phyloP scores from a whole-genome alignment of 2,888 invertebrate species.

The Perizoma flavofasciatum region DNA sequence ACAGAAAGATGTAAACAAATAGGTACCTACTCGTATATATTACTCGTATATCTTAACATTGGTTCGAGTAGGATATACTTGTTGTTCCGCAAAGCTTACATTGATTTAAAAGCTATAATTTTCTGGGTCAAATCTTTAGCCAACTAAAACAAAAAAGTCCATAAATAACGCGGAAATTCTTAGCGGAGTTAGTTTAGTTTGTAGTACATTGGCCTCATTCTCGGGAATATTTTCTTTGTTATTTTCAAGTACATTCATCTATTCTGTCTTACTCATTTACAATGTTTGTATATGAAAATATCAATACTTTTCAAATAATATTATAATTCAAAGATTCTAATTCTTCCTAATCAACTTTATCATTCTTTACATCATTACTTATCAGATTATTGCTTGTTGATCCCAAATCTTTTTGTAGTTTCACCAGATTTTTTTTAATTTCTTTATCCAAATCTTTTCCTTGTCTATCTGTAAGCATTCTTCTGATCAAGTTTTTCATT shows the following conservation, averaged over 20 bases:
- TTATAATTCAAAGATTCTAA: no score
- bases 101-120: constrained; percentile 36
- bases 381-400: constrained; percentile 43
- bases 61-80: constrained; percentile 8
- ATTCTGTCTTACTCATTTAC: no score
- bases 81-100: constrained; percentile 50
- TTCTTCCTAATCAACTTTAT: constrained; percentile 39
- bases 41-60: constrained; percentile 35
- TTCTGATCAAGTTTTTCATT: constrained; percentile 57
- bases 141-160: constrained; percentile 27
- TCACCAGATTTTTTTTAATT: constrained; percentile 55
- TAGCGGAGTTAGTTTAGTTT: constrained; percentile 13
- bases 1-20: constrained; percentile 48
- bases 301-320: no score
- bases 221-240: constrained; percentile 9
- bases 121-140: constrained; percentile 25
- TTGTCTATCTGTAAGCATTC: constrained; percentile 55
- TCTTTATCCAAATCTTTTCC: constrained; percentile 46
- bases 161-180: constrained; percentile 16
- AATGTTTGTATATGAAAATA: no score
- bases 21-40: constrained; percentile 40
- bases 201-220: constrained; percentile 13
- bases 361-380: constrained; percentile 14
- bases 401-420: constrained; percentile 51
- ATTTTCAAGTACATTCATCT: not conserved